A percentile compares a stretch with the other conserved stretches of the same genome.
phyloP scores from a whole-genome alignment of 1,140 invertebrate genomes.

The Agraylea sexmaculata region DNA sequence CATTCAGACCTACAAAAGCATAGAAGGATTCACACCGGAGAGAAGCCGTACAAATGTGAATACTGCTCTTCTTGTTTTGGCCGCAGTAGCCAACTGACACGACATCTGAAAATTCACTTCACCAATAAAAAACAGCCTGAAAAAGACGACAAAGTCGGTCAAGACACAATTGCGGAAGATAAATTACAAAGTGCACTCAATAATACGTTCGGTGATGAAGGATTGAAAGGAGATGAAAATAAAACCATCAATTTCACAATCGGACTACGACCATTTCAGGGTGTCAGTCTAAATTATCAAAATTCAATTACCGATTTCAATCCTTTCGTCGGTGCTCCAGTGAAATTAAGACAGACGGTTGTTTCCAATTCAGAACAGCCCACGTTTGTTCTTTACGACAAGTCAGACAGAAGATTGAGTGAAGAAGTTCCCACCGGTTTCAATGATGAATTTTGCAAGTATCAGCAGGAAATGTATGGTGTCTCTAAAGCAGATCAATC shows the following conservation, averaged over 20 bases:
- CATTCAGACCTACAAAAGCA: constrained; percentile 40
- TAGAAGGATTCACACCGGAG: constrained; percentile 39
- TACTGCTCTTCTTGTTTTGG: constrained; percentile 22
- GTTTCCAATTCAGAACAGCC: too few relatives aligned
- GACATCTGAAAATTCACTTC: constrained; percentile 21
- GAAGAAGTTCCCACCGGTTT: background rate
- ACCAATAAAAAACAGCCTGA: constrained; percentile 13
- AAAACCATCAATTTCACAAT: too few relatives aligned
- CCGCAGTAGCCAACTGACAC: constrained; percentile 17
- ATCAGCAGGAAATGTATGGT: constrained; percentile 12
- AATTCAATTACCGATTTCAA: too few relatives aligned
- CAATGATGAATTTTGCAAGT: constrained; percentile 12
- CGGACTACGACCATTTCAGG: too few relatives aligned
- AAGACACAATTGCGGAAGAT: constrained; percentile 3
- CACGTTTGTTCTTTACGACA: too few relatives aligned
- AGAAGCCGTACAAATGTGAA: constrained; percentile 47
- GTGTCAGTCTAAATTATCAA: too few relatives aligned
- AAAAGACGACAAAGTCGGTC: too few relatives aligned
- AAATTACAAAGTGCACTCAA: constrained; percentile 5
- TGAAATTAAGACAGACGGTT: too few relatives aligned
- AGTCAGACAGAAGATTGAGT: background rate
- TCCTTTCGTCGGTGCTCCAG: too few relatives aligned
- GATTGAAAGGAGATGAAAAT: constrained; percentile 5
- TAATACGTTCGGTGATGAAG: constrained; percentile 3
- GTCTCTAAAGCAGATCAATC: constrained; percentile 4